phyloP scores from a whole-genome alignment of 2,113 vertebrate genomes.

The Hemichromis elongatus region DNA sequence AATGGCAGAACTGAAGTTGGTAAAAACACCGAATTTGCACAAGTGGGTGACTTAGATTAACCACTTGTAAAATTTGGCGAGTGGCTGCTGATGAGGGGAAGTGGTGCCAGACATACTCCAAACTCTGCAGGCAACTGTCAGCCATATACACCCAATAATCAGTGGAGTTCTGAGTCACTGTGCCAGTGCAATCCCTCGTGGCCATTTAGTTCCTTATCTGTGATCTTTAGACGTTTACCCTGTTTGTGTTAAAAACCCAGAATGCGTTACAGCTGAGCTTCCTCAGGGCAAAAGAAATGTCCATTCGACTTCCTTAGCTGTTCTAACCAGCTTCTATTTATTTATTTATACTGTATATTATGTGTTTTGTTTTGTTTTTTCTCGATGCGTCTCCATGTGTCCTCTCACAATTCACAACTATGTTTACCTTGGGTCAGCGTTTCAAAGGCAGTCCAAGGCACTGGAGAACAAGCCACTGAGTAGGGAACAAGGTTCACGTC shows the following conservation, averaged over 20 bases:
- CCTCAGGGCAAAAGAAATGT: neutral
- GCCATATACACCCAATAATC: neutral
- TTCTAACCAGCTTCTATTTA: neutral
- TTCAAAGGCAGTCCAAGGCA: slow-evolving; percentile 7
- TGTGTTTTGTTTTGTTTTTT: rapidly evolving
- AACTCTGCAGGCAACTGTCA: neutral
- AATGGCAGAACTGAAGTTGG: neutral
- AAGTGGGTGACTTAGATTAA: neutral
- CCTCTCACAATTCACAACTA: neutral
- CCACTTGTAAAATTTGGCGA: neutral
- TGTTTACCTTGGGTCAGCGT: slow-evolving; percentile 18
- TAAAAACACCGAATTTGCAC: neutral
- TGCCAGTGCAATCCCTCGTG: neutral
- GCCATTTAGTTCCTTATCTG: neutral
- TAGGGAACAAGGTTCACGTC: neutral
- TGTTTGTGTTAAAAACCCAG: neutral
- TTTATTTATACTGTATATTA: neutral
- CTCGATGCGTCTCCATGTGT: neutral
- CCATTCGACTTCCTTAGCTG: neutral
- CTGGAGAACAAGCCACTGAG: neutral
- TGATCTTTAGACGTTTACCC: neutral
- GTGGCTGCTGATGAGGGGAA: neutral
- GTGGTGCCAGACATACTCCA: neutral
- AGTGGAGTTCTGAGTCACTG: neutral
- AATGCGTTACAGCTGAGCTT: neutral